Percentiles rank a stretch among this genome's conserved stretches.
phyloP scores from a whole-genome alignment of 2,113 vertebrate species.

The Penelope pileata region DNA sequence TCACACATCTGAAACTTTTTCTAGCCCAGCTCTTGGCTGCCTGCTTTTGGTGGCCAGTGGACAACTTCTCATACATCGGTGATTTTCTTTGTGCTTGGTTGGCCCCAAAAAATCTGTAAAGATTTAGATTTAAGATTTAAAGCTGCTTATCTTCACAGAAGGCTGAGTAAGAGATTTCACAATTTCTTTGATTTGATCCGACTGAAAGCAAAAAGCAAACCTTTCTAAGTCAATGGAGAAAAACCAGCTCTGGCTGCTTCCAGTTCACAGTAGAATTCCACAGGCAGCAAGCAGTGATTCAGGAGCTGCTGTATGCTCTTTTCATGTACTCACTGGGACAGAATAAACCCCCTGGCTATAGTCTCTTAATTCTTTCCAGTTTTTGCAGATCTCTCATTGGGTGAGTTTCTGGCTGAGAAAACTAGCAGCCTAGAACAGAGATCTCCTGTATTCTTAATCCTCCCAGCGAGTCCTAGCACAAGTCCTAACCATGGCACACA shows the following conservation, averaged over 20 bases:
- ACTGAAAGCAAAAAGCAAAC: neutral
- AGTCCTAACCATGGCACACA: accelerated
- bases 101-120: neutral
- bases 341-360: neutral
- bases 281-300: neutral
- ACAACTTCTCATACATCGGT: accelerated
- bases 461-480: neutral
- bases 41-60: neutral
- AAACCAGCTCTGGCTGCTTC: accelerated
- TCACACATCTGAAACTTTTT: accelerated
- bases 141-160: neutral
- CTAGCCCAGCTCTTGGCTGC: accelerated
- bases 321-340: neutral
- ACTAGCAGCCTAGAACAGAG: neutral
- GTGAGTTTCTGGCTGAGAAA: neutral
- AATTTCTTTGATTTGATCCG: neutral
- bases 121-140: neutral
- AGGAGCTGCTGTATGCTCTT: neutral
- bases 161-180: neutral
- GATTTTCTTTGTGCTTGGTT: neutral
- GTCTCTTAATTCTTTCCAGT: neutral
- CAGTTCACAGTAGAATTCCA: neutral
- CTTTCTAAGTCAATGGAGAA: neutral
- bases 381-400: neutral
- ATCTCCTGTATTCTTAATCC: neutral